Conservation (phyloP, 1,140 invertebrate genomes). For the Drosophila eugracilis region DNA sequence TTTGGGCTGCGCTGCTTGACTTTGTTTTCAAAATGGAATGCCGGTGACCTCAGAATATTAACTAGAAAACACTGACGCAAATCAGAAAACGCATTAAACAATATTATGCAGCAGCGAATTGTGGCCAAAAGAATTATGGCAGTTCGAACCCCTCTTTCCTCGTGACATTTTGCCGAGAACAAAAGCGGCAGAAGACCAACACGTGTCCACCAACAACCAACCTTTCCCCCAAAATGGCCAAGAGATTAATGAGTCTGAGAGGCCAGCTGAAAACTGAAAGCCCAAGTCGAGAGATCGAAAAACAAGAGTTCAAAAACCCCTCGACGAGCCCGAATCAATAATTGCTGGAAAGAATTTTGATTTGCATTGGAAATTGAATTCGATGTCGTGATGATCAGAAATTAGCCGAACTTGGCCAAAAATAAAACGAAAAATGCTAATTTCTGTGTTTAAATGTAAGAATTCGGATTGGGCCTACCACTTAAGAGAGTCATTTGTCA, state of each 20-base stretch:
- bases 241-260: slow-evolving; percentile 39
- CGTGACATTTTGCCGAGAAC: slow-evolving; percentile 53
- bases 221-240: slow-evolving; percentile 14
- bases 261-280: background rate
- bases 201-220: slow-evolving; percentile 46
- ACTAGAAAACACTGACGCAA: slow-evolving; percentile 38
- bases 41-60: slow-evolving; percentile 65
- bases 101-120: slow-evolving; percentile 27
- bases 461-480: slow-evolving; percentile 28
- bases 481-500: slow-evolving; percentile 37
- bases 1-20: slow-evolving; percentile 26
- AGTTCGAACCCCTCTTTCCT: slow-evolving; percentile 28
- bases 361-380: slow-evolving; percentile 46
- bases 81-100: slow-evolving; percentile 22
- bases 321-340: slow-evolving; percentile 9
- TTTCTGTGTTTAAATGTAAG: slow-evolving; percentile 22
- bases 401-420: slow-evolving; percentile 27
- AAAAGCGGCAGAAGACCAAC: slow-evolving; percentile 16
- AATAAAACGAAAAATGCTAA: slow-evolving; percentile 32
- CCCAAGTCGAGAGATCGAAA: background rate
- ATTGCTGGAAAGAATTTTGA: slow-evolving; percentile 38
- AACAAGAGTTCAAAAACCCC: slow-evolving; percentile 46
- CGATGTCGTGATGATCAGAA: slow-evolving; percentile 26
- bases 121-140: slow-evolving; percentile 16
- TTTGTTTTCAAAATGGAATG: slow-evolving; percentile 54